Percentiles rank a stretch among this genome's conserved stretches.
Conservation (phyloP, 1,140 invertebrate genomes). For the Idris sp. region DNA sequence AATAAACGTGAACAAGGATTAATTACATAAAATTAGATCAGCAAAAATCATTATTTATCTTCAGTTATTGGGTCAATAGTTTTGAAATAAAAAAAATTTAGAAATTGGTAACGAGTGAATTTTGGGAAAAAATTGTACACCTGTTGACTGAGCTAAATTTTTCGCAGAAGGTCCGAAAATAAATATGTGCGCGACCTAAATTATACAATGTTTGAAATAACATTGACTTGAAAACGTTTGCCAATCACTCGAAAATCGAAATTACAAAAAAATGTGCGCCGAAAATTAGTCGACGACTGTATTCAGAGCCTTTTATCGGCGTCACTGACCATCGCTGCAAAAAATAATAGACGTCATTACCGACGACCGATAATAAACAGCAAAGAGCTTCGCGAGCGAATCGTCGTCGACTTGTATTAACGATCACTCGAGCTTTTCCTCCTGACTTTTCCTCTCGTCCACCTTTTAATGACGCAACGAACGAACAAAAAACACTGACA, state of each 20-base stretch:
- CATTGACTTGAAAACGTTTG: slow-evolving; percentile 23
- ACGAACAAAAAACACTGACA: slow-evolving; percentile 30
- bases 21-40: too few species aligned
- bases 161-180: slow-evolving; percentile 33
- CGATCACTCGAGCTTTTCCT: slow-evolving; percentile 26
- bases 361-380: slow-evolving; percentile 40
- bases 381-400: slow-evolving; percentile 8
- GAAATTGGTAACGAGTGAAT: too few species aligned
- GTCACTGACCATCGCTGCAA: slow-evolving; percentile 16
- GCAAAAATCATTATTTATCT: too few species aligned
- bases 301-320: slow-evolving; percentile 26
- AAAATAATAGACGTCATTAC: slow-evolving; percentile 46
- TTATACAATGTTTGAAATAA: slow-evolving; percentile 54
- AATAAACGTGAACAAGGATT: too few species aligned
- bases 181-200: slow-evolving; percentile 52
- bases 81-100: too few species aligned
- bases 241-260: slow-evolving; percentile 9
- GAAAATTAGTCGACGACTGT: slow-evolving; percentile 13
- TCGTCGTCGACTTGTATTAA: slow-evolving; percentile 38
- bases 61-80: too few species aligned
- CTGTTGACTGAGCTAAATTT: slow-evolving; percentile 12
- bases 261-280: slow-evolving; percentile 12
- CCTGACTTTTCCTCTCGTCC: not conserved
- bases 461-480: slow-evolving; percentile 23
- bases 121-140: slow-evolving; percentile 1